Conservation (phyloP, 2,888 invertebrate genomes). For the Scaptomyza polygonia region DNA sequence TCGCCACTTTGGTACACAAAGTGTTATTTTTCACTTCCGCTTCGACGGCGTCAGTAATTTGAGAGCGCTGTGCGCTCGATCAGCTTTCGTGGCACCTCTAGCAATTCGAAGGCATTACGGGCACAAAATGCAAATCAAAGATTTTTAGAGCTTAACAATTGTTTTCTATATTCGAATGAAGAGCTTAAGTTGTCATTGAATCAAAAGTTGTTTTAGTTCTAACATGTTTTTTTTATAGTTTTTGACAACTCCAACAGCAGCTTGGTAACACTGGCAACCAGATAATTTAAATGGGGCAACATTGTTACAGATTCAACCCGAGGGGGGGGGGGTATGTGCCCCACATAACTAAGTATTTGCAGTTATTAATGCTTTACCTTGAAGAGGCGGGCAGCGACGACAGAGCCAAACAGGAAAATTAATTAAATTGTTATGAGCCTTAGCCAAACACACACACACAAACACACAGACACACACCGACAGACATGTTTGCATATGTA, state of each 20-base stretch:
- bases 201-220: no score
- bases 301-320: not conserved
- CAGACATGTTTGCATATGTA: not conserved
- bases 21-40: slow-evolving; percentile 69
- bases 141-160: not conserved
- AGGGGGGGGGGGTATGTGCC: no score
- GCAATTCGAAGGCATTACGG: slow-evolving; percentile 19
- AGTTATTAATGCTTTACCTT: slow-evolving; percentile 12
- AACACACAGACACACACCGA: not conserved
- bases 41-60: slow-evolving; percentile 45
- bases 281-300: not conserved
- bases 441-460: not conserved
- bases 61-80: slow-evolving; percentile 34
- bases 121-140: not conserved
- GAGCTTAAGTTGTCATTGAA: no score
- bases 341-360: slow-evolving; percentile 10
- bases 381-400: not conserved
- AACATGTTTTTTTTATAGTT: no score
- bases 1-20: slow-evolving; percentile 69
- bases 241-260: no score
- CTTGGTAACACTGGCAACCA: not conserved
- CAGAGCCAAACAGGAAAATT: slow-evolving; percentile 30
- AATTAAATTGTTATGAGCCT: slow-evolving; percentile 42
- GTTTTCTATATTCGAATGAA: no score
- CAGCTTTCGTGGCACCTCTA: slow-evolving; percentile 28